A percentile compares a stretch with the other conserved stretches of the same genome.
phyloP scores from a whole-genome alignment of 2,797 vertebrate species.

The Muscicapa comitata region DNA sequence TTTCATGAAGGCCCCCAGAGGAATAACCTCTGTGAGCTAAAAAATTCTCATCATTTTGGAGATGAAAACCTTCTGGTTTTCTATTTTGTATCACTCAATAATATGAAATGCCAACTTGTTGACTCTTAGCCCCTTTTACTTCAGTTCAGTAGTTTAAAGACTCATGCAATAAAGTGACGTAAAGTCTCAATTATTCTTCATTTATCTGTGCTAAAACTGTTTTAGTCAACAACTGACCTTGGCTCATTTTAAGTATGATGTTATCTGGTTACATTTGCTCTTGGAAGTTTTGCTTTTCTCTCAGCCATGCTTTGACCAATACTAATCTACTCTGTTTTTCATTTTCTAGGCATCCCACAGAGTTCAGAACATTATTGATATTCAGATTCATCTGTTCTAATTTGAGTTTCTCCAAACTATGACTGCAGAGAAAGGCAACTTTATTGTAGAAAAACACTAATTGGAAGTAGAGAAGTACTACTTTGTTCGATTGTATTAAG shows the following conservation, averaged over 20 bases:
- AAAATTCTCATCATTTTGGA: not conserved
- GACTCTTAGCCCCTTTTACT: not conserved
- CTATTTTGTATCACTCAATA: not conserved
- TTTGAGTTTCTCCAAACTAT: not conserved
- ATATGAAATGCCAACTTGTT: not conserved
- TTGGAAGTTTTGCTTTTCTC: conserved; percentile 21
- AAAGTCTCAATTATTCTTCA: not conserved
- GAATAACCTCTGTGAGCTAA: not conserved
- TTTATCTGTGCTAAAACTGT: conserved; percentile 27
- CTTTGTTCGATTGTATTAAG: not conserved
- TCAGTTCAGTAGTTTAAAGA: not conserved
- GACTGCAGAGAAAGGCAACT: not conserved
- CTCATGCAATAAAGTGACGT: not conserved
- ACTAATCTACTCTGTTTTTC: not conserved
- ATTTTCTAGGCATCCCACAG: not conserved
- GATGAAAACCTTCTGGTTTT: not conserved
- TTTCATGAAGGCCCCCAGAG: not conserved
- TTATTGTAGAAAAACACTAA: not conserved
- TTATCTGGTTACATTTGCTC: not conserved
- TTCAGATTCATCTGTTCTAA: conserved; percentile 10
- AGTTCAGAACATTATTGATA: conserved; percentile 13
- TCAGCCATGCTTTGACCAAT: not conserved
- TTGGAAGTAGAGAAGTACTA: not conserved
- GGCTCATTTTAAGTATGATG: not conserved
- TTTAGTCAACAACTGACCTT: conserved; percentile 1